Evolutionary conservation across 2,797 vertebrate species (phyloP).

Genomic region (Scyliorhinus canicula): DNA sequence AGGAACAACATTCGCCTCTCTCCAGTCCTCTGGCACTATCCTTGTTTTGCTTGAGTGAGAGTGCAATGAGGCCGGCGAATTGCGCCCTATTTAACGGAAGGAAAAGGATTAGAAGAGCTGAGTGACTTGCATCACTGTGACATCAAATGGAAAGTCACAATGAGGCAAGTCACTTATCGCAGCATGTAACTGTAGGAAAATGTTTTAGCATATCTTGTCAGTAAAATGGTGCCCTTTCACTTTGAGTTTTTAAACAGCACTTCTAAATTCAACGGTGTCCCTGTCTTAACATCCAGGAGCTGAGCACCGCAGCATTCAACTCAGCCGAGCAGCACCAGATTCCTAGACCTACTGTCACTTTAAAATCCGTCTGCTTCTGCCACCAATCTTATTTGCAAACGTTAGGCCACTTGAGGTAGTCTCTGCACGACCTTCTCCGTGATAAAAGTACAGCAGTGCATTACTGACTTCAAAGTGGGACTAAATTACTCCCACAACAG

Average conservation of each 20-base stretch:
- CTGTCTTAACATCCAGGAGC: neutral
- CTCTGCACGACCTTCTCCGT: neutral
- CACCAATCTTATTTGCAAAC: neutral
- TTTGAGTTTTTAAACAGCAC: neutral
- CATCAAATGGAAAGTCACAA: neutral
- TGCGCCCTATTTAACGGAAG: neutral
- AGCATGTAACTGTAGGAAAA: neutral
- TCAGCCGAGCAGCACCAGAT: neutral
- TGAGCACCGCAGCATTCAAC: neutral
- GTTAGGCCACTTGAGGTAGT: neutral
- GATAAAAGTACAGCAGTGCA: neutral
- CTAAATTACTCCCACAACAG: slow-evolving; percentile 40
- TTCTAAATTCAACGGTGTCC: neutral
- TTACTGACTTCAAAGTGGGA: slow-evolving; percentile 21
- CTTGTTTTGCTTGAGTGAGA: no score
- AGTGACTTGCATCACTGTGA: neutral
- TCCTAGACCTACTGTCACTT: neutral
- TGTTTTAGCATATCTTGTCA: neutral
- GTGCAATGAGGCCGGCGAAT: no score
- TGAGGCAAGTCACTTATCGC: neutral
- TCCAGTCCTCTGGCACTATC: no score
- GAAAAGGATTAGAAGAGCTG: neutral
- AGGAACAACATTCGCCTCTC: no score
- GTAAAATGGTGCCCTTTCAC: neutral
- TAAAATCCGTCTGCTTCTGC: neutral